phyloP scores from a whole-genome alignment of 2,113 vertebrate species.

The Echinops telfairi region DNA sequence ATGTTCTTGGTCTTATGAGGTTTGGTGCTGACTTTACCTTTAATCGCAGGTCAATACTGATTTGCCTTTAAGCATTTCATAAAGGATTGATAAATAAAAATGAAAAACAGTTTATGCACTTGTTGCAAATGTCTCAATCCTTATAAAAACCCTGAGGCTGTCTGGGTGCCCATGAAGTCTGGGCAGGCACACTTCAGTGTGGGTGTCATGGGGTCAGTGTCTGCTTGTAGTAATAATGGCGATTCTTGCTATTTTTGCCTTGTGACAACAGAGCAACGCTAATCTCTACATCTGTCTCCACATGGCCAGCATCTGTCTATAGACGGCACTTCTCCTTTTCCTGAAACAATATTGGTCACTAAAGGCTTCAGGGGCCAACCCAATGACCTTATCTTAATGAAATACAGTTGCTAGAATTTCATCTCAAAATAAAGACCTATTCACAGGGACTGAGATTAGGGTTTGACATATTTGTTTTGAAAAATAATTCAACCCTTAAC shows the following conservation, averaged over 20 bases:
- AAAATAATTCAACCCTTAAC: neutral
- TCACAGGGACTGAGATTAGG: neutral
- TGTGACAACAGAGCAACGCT: neutral
- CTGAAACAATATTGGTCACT: neutral
- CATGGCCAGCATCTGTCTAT: neutral
- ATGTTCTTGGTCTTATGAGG: neutral
- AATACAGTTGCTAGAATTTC: neutral
- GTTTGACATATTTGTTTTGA: neutral
- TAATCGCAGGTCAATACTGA: neutral
- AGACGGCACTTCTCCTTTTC: neutral
- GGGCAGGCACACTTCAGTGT: neutral
- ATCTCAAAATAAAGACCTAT: neutral
- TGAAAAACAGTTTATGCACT: neutral
- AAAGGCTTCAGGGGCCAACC: neutral
- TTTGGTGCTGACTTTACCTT: neutral
- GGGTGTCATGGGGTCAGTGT: too few relatives aligned
- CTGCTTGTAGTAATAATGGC: neutral
- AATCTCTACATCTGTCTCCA: neutral
- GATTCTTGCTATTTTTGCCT: neutral
- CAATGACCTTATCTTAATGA: neutral
- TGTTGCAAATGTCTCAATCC: neutral
- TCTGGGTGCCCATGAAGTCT: neutral
- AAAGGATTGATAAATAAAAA: neutral
- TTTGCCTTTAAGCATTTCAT: neutral
- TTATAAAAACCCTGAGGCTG: neutral